Percentiles rank a stretch among this genome's conserved stretches.
These are phyloP conservation scores for Mus spicilegus DNA, from an alignment of 2,113 vertebrate species.

Conservation along the genomic window DNA sequence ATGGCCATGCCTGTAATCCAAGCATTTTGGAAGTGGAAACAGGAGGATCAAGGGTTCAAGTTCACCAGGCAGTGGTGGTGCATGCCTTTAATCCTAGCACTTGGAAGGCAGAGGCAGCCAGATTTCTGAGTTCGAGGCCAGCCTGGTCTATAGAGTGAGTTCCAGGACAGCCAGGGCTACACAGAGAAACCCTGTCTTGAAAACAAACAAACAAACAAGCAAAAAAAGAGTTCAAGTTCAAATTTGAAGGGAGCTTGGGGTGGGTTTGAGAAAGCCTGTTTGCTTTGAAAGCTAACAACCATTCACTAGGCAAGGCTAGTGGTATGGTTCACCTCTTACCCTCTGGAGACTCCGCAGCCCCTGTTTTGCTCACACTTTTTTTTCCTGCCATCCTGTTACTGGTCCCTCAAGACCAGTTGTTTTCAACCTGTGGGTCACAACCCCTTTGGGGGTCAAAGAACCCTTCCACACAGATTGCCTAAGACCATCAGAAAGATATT, in stretches of 20 bases:
- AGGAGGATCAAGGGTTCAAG: not conserved
- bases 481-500: not conserved
- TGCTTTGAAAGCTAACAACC: not conserved
- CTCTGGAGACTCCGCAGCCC: not conserved
- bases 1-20: not conserved
- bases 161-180: no score
- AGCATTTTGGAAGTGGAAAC: not conserved
- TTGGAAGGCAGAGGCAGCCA: no score
- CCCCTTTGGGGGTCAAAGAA: not conserved
- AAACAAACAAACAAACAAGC: no score
- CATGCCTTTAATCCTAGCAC: no score
- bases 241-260: not conserved
- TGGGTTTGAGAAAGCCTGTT: not conserved
- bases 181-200: no score
- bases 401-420: not conserved
- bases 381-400: not conserved
- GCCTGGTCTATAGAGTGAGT: no score
- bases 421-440: not conserved
- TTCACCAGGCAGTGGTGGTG: not conserved
- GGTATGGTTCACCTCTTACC: not conserved
- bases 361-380: not conserved
- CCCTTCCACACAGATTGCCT: not conserved
- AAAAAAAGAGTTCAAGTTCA: not conserved
- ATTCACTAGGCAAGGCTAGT: not conserved
- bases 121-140: no score